Evolutionary conservation across 2,888 invertebrate species (phyloP).

Genomic region (Melinaea menophilus): DNA sequence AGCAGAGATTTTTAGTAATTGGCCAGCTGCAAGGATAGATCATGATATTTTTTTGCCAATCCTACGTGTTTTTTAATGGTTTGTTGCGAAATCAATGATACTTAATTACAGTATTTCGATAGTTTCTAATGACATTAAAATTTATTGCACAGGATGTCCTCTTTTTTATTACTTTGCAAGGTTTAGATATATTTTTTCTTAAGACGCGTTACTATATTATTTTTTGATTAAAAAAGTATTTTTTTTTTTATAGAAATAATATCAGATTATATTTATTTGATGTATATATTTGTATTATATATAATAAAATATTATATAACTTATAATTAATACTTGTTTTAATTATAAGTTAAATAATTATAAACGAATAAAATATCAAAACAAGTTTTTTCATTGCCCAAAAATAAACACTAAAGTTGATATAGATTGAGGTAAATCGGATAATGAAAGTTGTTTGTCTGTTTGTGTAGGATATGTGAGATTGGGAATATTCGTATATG

Average conservation of each 20-base stretch:
- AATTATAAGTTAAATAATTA: too few relatives aligned
- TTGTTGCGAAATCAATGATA: constrained; percentile 54
- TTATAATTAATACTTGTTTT: too few relatives aligned
- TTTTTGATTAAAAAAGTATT: neutral
- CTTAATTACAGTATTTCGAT: constrained; percentile 50
- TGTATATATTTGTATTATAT: too few relatives aligned
- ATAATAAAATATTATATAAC: too few relatives aligned
- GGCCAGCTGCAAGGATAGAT: constrained; percentile 53
- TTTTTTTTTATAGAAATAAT: neutral
- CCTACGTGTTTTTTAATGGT: constrained; percentile 48
- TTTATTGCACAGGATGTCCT: constrained; percentile 4
- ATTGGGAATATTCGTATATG: neutral
- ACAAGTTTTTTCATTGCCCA: too few relatives aligned
- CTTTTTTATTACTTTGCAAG: constrained; percentile 1
- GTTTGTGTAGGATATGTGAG: too few relatives aligned
- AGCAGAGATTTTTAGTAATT: constrained; percentile 53
- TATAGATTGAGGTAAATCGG: too few relatives aligned
- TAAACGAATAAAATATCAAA: too few relatives aligned
- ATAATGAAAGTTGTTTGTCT: too few relatives aligned
- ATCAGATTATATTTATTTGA: too few relatives aligned
- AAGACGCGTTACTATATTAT: neutral
- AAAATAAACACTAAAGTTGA: too few relatives aligned
- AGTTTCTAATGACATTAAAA: constrained; percentile 19
- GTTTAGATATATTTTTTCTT: neutral
- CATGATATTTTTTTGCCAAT: constrained; percentile 43